phyloP scores from a whole-genome alignment of 2,113 vertebrate genomes.

The Cheirogaleus medius region DNA sequence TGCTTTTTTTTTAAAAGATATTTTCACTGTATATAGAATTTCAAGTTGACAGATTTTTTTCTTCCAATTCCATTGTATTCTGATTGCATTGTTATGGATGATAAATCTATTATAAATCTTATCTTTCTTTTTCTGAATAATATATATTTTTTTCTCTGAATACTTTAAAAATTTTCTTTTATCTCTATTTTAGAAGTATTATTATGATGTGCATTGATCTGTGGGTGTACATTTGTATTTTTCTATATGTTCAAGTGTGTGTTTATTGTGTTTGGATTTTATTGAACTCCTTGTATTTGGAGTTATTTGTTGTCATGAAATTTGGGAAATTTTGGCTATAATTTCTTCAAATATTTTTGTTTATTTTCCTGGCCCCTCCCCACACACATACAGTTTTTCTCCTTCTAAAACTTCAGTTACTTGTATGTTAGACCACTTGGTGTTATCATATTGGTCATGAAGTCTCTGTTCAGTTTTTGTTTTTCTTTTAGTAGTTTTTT shows the following conservation, averaged over 20 bases:
- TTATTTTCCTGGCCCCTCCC: not conserved
- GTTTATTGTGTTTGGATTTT: not conserved
- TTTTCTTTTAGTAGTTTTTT: not conserved
- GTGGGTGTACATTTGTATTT: not conserved
- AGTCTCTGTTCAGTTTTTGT: not conserved
- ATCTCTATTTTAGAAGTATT: not conserved
- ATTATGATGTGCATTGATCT: not conserved
- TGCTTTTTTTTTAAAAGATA: not conserved
- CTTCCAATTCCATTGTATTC: not conserved
- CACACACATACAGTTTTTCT: not conserved
- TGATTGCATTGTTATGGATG: not conserved
- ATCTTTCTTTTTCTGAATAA: not conserved
- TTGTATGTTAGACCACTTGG: not conserved
- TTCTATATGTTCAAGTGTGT: not conserved
- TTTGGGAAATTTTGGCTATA: not conserved
- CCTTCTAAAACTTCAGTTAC: not conserved
- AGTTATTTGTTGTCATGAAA: not conserved
- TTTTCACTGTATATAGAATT: not conserved
- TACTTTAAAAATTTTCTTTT: not conserved
- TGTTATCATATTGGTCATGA: not conserved
- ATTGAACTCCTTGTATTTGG: not conserved
- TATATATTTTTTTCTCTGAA: not conserved
- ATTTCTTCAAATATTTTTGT: not conserved
- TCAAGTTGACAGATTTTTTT: not conserved
- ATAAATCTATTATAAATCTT: not conserved